Conservation (phyloP, 2,113 vertebrate species). For the Dasyurus viverrinus region DNA sequence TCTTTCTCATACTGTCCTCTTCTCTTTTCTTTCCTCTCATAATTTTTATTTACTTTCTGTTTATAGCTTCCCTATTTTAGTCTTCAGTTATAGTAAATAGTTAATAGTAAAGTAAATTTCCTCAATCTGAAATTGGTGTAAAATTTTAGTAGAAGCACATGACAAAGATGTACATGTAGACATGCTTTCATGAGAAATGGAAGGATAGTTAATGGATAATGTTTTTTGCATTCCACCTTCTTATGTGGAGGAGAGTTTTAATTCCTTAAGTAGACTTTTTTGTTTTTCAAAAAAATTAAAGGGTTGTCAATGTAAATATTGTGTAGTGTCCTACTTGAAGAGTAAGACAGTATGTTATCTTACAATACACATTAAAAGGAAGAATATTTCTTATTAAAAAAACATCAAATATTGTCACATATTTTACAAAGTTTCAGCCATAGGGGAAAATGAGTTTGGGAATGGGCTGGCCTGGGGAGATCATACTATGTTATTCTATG, state of each 20-base stretch:
- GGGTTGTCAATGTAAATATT: not conserved
- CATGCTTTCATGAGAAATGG: not conserved
- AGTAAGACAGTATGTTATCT: not conserved
- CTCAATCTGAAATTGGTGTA: not conserved
- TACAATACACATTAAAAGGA: not conserved
- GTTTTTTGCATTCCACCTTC: rapidly evolving
- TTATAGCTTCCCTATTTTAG: not conserved
- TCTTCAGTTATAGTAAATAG: not conserved
- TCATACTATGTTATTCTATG: not conserved
- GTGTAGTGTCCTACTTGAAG: not conserved
- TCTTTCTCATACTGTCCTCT: not conserved
- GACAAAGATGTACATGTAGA: not conserved
- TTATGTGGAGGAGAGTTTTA: not conserved
- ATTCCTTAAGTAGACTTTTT: not conserved
- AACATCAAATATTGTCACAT: not conserved
- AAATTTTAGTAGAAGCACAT: not conserved
- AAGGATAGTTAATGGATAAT: not conserved
- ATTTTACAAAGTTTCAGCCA: not conserved
- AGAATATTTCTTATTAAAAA: not conserved
- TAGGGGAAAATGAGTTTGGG: not conserved
- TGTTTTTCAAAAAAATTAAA: not conserved
- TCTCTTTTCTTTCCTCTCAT: not conserved
- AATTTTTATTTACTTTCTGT: not conserved
- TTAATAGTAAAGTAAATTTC: too few relatives aligned
- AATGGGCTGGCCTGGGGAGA: not conserved